A percentile compares a stretch with the other conserved stretches of the same genome.
These are phyloP conservation scores for Hycleus cichorii DNA, from an alignment of 1,140 invertebrate genomes.

Conservation along the genomic window DNA sequence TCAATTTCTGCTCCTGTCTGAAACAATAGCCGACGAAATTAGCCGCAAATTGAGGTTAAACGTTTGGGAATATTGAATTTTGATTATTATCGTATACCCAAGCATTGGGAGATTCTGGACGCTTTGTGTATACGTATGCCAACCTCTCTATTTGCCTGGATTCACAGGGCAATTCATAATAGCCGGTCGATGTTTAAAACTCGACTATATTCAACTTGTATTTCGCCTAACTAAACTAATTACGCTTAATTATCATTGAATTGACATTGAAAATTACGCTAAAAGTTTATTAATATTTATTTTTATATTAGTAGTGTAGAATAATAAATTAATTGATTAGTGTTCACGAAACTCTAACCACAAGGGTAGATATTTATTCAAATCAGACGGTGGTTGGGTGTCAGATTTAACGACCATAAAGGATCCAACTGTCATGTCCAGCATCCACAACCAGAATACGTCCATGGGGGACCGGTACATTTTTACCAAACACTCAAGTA, in stretches of 20 bases:
- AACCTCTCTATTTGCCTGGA: too few relatives aligned
- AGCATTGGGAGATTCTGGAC: background rate
- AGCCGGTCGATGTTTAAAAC: background rate
- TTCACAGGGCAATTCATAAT: background rate
- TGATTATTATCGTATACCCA: slow-evolving; percentile 1
- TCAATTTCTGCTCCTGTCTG: slow-evolving; percentile 5
- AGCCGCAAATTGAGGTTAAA: slow-evolving; percentile 4
- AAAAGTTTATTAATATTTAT: background rate
- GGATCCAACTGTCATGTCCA: slow-evolving; percentile 9
- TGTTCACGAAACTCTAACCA: background rate
- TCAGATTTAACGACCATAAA: slow-evolving; percentile 1
- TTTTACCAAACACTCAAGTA: too few relatives aligned
- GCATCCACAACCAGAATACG: background rate
- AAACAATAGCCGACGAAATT: slow-evolving; percentile 8
- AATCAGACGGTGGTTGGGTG: background rate
- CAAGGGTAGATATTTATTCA: background rate
- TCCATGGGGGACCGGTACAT: too few relatives aligned
- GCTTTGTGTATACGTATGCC: too few relatives aligned
- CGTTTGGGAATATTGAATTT: slow-evolving; percentile 2
- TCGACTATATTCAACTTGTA: background rate
- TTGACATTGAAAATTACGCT: slow-evolving; percentile 1
- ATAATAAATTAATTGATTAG: slow-evolving; percentile 4
- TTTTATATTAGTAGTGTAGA: slow-evolving; percentile 1
- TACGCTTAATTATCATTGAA: background rate
- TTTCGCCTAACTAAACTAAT: too few relatives aligned